A percentile compares a stretch with the other conserved stretches of the same genome.
Evolutionary conservation across 2,888 invertebrate species (phyloP).

Genomic region (Lepidocyrtoides sp.): DNA sequence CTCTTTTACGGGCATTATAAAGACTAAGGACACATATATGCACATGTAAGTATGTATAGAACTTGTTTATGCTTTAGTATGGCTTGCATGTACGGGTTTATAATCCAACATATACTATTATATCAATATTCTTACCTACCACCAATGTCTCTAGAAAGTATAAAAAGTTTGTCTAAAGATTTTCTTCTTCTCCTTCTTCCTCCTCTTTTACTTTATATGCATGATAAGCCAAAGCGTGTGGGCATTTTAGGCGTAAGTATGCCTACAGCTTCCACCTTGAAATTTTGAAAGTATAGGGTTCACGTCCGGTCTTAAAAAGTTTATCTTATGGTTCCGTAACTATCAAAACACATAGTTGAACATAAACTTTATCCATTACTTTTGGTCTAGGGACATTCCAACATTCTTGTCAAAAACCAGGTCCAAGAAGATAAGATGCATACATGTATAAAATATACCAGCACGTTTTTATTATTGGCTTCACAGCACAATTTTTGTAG

Average conservation of each 20-base stretch:
- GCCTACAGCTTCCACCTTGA: conserved; percentile 28
- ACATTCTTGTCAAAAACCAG: conserved; percentile 14
- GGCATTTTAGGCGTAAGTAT: not conserved
- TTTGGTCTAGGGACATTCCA: conserved; percentile 42
- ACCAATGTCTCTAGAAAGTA: not conserved
- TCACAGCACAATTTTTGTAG: conserved; percentile 10
- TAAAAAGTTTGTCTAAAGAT: conserved; percentile 49
- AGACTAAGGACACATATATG: too few relatives aligned
- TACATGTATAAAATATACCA: not conserved
- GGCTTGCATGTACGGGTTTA: too few relatives aligned
- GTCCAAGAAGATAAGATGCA: conserved; percentile 23
- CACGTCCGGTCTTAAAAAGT: conserved; percentile 64
- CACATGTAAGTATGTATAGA: too few relatives aligned
- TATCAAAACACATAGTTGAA: conserved; percentile 56
- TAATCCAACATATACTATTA: too few relatives aligned
- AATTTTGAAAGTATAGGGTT: conserved; percentile 58
- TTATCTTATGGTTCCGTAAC: conserved; percentile 49
- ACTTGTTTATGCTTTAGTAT: too few relatives aligned
- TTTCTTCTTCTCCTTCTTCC: not conserved
- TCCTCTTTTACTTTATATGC: not conserved
- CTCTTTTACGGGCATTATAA: too few relatives aligned
- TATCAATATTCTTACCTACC: too few relatives aligned
- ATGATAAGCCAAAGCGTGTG: conserved; percentile 12
- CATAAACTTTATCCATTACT: conserved; percentile 68
- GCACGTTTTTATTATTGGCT: conserved; percentile 5